Base-by-base conservation (phyloP, 1,140 invertebrate genomes). In the Monomorium pharaonis region DNA sequence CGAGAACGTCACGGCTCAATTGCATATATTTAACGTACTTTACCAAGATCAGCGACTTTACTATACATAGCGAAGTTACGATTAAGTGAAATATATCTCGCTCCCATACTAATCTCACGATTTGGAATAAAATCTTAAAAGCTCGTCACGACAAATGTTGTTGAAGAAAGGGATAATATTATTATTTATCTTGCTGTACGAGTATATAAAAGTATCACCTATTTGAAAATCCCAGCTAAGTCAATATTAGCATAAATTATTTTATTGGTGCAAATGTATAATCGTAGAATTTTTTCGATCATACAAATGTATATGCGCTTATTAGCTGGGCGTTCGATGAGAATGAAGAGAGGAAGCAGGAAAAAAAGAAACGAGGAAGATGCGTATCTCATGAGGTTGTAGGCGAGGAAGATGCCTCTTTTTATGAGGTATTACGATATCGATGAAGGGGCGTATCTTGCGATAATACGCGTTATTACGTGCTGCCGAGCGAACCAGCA, bases 391-490 rank as follows among this genome's bases (percentile, higher is more conserved):
- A 21, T 33, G 58, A 77, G 49, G 85, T 62, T 89, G 54, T 63
- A 62, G 63, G 74, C 78, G 84, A 44, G 56, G 84, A 86, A 85
- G 77, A 92, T 90, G 62, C 72, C 83, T 91, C 86, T 77, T 77
- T 74, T 85, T 49, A 74, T 67, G 69, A 78, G 89, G 88, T 90
- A 91, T 91, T 91, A 91, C 84, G 87, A 92, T 92, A 91, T 86
- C 83, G 86, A 78, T 84, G 86, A 90, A 90, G 72, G 58, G 78
- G 62, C 78, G 86, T 74, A 87, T 92, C 89, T 88, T 78, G 87
- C 86, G 84, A 87, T 93, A 92, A 93, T 91, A 87, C 88, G 84
- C 89, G 88, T 92, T 92, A 92, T 92, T 90, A 92, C 86, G 69
- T 78, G 85, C 85, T 87, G 86, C 78, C 86, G 88, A 87, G 54